Base-by-base conservation (phyloP, 2,888 invertebrate species). In the Eupithecia subumbrata region DNA sequence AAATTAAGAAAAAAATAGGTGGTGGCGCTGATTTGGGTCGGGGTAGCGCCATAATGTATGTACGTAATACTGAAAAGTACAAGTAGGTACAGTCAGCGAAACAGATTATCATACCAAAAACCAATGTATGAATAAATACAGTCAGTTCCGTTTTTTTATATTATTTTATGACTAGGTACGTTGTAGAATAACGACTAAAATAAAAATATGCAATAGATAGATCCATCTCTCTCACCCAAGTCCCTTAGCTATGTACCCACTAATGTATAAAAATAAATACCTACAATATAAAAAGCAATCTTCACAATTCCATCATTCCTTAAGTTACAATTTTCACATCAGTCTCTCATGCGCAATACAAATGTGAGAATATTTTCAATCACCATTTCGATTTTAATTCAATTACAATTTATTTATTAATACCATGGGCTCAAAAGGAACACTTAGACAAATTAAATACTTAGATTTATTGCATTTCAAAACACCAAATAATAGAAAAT, bases 301-400 rank as follows among this genome's bases (percentile, higher is more conserved):
- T 22, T 43, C 22, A 25, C 68, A 25, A 68, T 68, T 68, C 68
- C 67, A 22, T 43, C 43, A 22, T 43, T 43, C 40, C 67, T 67
- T 67, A 67, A 0, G 40, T 68, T 22, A 22, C 0, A 25, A 22
- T 16, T 68, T 40, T 25, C 43, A 43, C 25, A 40, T 68, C 68
- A 68, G 68, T 68, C 68, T 68, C 68, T 43, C 68, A 12, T 34
- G 12, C 64, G 34, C 67, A 52, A 60, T 56, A 70, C 70, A 56
- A 48, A 37, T 34, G 4, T 69, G 45, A 22, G 45, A 40, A 68
- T 68, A 45, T 22, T 9, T 45, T 43, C 30, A 48, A 70, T 52
- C 43, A 45, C 12, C 16, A 69, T 37, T 37, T 37, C 5, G 7
- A 37, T 37, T 37, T 4, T 7, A 4, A 37, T 37, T 37, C 2